Conservation (phyloP, 2,888 invertebrate species). For the Cephus pulcher region DNA sequence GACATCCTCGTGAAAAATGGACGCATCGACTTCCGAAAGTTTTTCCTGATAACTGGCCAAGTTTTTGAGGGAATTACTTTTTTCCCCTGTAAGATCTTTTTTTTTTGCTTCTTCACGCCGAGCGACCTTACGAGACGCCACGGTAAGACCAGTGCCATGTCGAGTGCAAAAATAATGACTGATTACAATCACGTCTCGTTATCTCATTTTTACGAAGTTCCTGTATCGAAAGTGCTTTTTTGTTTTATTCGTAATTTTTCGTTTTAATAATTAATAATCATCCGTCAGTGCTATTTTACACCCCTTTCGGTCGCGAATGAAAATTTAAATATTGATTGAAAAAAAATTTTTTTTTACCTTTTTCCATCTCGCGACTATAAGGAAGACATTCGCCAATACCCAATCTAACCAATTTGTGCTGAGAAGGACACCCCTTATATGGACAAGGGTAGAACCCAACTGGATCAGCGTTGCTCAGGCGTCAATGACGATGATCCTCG, state of each 20-base stretch:
- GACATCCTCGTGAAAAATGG: background rate
- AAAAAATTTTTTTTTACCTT: background rate
- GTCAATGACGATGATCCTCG: background rate
- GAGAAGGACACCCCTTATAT: background rate
- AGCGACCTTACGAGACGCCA: too few relatives aligned
- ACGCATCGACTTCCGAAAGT: background rate
- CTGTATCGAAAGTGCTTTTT: background rate
- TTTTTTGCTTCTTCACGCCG: background rate
- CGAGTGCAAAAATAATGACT: background rate
- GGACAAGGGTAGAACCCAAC: background rate
- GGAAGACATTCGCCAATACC: background rate
- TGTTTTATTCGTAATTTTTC: too few relatives aligned
- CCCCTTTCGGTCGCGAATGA: too few relatives aligned
- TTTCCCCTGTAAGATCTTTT: background rate
- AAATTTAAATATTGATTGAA: too few relatives aligned
- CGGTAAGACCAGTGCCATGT: background rate
- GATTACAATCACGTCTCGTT: background rate
- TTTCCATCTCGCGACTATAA: background rate
- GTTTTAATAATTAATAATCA: too few relatives aligned
- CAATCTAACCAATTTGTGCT: background rate
- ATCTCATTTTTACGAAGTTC: background rate
- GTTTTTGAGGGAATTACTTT: background rate
- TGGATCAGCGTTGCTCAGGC: background rate
- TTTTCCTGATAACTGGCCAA: background rate
- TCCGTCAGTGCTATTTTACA: too few relatives aligned